phyloP scores from a whole-genome alignment of 2,888 invertebrate genomes.

The Stegophylla sp. region DNA sequence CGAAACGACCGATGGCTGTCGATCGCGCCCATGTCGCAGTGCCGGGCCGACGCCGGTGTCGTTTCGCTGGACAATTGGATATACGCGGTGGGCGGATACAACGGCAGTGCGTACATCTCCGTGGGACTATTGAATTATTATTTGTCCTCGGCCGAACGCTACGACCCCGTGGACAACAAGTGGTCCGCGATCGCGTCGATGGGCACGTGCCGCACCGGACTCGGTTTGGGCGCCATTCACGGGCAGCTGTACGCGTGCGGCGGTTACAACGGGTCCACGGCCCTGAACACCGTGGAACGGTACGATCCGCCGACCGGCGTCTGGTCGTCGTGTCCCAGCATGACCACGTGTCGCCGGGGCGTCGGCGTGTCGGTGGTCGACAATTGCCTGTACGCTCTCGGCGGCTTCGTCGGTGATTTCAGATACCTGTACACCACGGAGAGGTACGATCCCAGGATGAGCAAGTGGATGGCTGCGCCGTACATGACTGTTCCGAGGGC shows the following conservation, averaged over 20 bases:
- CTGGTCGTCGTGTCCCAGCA: conserved; percentile 75
- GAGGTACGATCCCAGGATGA: conserved; percentile 73
- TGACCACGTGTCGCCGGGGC: conserved; percentile 73
- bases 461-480: conserved; percentile 73
- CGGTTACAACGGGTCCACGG: conserved; percentile 76
- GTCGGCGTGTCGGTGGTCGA: conserved; percentile 74
- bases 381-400: conserved; percentile 73
- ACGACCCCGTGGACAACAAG: conserved; percentile 72
- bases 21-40: too few relatives aligned
- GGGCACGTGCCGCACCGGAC: conserved; percentile 73
- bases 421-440: conserved; percentile 76
- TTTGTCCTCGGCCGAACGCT: conserved; percentile 73
- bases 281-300: conserved; percentile 74
- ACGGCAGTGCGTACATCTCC: conserved; percentile 74
- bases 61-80: too few relatives aligned
- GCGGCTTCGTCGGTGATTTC: conserved; percentile 76
- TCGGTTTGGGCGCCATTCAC: conserved; percentile 71
- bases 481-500: conserved; percentile 73
- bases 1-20: too few relatives aligned
- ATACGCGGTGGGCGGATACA: too few relatives aligned
- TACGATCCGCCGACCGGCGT: conserved; percentile 74
- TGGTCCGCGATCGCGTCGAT: conserved; percentile 75
- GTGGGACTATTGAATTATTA: too few relatives aligned
- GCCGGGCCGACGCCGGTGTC: too few relatives aligned
- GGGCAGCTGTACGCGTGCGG: conserved; percentile 73